Conservation (phyloP, 2,797 vertebrate genomes). For the Enteromius paludinosus region DNA sequence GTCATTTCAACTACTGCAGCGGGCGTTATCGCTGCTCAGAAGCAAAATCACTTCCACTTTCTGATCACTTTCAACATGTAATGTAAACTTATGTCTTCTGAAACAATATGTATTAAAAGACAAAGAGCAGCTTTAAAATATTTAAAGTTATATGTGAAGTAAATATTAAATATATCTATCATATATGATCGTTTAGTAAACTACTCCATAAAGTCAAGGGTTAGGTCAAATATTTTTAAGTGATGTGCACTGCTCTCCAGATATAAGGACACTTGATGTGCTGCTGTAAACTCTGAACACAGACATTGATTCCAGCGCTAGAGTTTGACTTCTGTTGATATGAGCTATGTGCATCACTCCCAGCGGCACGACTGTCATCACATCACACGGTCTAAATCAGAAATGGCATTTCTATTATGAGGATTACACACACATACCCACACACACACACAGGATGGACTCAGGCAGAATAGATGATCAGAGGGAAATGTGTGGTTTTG, state of each 20-base stretch:
- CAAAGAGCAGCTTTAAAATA: too few species aligned
- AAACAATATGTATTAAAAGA: background rate
- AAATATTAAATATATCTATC: too few species aligned
- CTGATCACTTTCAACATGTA: background rate
- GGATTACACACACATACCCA: conserved; percentile 16
- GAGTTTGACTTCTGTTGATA: conserved; percentile 27
- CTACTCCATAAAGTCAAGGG: background rate
- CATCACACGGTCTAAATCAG: conserved; percentile 40
- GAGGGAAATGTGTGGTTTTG: conserved; percentile 54
- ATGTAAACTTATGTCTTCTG: background rate
- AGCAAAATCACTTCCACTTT: background rate
- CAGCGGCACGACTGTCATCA: conserved; percentile 42
- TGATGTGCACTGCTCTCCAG: background rate
- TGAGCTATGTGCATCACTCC: conserved; percentile 6
- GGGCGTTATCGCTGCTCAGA: background rate
- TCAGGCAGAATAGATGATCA: conserved; percentile 44
- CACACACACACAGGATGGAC: conserved; percentile 36
- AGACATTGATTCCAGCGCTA: conserved; percentile 30
- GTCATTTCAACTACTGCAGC: background rate
- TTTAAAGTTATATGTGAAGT: too few species aligned
- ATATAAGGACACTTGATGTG: conserved; percentile 5
- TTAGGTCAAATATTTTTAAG: background rate
- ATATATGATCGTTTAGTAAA: background rate
- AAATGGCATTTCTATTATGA: conserved; percentile 57
- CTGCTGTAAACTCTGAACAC: conserved; percentile 32